phyloP scores from a whole-genome alignment of 1,140 invertebrate genomes.

The Pseudomyrmex cubaensis region DNA sequence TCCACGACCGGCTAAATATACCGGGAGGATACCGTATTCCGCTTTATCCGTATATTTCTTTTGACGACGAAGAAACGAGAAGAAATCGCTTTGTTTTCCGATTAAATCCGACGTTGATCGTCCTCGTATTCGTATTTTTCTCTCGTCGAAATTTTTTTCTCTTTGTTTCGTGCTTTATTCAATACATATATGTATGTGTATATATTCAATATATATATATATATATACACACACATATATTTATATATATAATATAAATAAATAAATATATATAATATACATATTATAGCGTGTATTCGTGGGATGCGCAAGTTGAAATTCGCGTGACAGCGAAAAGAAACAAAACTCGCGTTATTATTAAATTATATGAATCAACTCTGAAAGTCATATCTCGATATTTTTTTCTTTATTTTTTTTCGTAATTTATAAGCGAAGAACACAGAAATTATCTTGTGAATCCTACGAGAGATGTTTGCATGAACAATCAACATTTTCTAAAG shows the following conservation, averaged over 20 bases:
- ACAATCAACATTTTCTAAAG: constrained; percentile 9
- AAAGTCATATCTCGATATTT: not conserved
- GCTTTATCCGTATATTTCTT: not conserved
- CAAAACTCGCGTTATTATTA: not conserved
- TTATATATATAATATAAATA: too few species aligned
- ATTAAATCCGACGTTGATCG: constrained; percentile 16
- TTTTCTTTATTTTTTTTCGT: too few species aligned
- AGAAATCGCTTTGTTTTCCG: constrained; percentile 1
- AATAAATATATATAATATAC: too few species aligned
- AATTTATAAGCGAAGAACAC: too few species aligned
- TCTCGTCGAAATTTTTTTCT: not conserved
- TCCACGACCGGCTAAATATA: not conserved
- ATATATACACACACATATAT: too few species aligned
- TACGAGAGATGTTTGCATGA: constrained; percentile 33
- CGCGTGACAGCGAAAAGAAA: not conserved
- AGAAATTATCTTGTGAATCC: constrained; percentile 10
- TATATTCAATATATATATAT: too few species aligned
- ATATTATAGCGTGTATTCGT: not conserved
- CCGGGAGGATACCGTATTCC: not conserved
- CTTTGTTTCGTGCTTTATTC: constrained; percentile 13
- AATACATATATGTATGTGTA: not conserved
- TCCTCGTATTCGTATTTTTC: not conserved
- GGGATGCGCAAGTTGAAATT: constrained; percentile 28
- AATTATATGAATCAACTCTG: not conserved
- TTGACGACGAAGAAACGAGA: constrained; percentile 15